These are phyloP conservation scores for Mergus octosetaceus DNA, from an alignment of 2,797 vertebrate species.

Conservation along the genomic window DNA sequence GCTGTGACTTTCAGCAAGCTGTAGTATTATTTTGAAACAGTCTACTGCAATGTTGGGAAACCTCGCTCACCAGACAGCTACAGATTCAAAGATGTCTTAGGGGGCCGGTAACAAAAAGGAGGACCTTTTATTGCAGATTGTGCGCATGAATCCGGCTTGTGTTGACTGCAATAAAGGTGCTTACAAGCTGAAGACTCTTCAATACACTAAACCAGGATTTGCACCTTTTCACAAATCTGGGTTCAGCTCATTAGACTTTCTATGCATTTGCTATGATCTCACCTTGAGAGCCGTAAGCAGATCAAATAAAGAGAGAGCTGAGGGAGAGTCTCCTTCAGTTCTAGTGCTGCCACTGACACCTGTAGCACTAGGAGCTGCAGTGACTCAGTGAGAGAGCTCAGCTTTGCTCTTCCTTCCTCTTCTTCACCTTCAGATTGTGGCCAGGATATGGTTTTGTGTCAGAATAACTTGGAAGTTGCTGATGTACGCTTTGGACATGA, in stretches of 20 bases:
- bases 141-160: background rate
- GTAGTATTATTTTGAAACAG: background rate
- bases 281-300: background rate
- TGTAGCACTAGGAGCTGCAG: accelerated
- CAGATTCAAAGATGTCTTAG: background rate
- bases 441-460: background rate
- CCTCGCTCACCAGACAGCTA: background rate
- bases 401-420: too few relatives aligned
- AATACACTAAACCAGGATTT: background rate
- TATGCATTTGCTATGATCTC: accelerated
- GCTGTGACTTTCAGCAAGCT: constrained; percentile 43
- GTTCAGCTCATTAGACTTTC: background rate
- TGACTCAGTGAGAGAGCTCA: background rate
- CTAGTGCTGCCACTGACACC: accelerated
- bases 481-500: accelerated
- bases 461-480: background rate
- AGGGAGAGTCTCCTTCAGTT: background rate
- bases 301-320: background rate
- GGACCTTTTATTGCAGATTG: background rate
- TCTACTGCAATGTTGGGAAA: background rate
- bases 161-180: background rate
- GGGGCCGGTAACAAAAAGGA: background rate
- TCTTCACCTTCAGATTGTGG: too few relatives aligned
- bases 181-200: background rate
- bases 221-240: background rate